Percentiles rank a stretch among this genome's conserved stretches.
Conservation (phyloP, 2,888 invertebrate genomes). For the Himalopsyche japonica region DNA sequence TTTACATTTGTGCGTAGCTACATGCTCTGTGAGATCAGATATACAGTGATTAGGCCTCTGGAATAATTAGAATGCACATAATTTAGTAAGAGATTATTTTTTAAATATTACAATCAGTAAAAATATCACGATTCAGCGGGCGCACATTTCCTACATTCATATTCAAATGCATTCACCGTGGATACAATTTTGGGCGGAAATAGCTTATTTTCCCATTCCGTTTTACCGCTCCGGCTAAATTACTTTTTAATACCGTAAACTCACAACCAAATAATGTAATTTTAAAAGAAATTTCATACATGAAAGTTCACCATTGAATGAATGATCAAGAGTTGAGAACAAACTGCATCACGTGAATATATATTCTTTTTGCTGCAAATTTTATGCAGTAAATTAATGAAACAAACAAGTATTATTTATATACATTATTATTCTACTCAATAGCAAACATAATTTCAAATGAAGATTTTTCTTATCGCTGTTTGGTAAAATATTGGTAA, state of each 20-base stretch:
- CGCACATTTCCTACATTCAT: slow-evolving; percentile 4
- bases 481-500: too few relatives aligned
- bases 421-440: too few relatives aligned
- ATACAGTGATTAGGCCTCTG: not conserved
- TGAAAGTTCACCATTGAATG: not conserved
- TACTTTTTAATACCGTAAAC: slow-evolving; percentile 20
- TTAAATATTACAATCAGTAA: not conserved
- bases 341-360: too few relatives aligned
- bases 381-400: too few relatives aligned
- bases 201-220: slow-evolving; percentile 9
- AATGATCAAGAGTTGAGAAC: too few relatives aligned
- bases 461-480: too few relatives aligned
- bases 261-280: slow-evolving; percentile 13
- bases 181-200: slow-evolving; percentile 11
- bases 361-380: too few relatives aligned
- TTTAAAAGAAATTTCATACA: not conserved
- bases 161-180: not conserved
- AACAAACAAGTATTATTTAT: too few relatives aligned
- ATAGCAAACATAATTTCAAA: too few relatives aligned
- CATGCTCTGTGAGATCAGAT: not conserved
- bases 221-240: slow-evolving; percentile 16
- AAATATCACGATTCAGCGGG: not conserved
- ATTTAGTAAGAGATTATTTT: not conserved
- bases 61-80: not conserved
- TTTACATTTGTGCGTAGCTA: too few relatives aligned